A percentile compares a stretch with the other conserved stretches of the same genome.
phyloP scores from a whole-genome alignment of 2,888 invertebrate species.

The Lasioglossum villosulum region DNA sequence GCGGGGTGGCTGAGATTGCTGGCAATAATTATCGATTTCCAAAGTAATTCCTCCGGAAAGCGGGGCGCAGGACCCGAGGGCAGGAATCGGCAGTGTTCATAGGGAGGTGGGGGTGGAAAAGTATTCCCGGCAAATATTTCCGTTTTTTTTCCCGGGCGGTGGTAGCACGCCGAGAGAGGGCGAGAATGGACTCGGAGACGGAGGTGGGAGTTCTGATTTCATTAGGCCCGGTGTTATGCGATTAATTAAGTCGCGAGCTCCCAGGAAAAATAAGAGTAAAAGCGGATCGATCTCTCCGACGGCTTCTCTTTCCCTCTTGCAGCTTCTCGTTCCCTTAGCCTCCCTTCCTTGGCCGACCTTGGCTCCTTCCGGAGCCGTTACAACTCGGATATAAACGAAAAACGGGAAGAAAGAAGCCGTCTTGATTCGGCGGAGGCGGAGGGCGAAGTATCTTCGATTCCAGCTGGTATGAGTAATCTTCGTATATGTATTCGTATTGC shows the following conservation, averaged over 20 bases:
- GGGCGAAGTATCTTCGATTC: background rate
- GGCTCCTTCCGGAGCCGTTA: background rate
- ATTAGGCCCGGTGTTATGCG: slow-evolving; percentile 85
- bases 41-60: slow-evolving; percentile 59
- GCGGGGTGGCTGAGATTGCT: slow-evolving; percentile 15
- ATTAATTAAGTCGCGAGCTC: slow-evolving; percentile 84
- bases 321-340: slow-evolving; percentile 42
- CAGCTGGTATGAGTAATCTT: background rate
- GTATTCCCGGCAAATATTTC: slow-evolving; percentile 83
- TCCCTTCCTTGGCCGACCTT: slow-evolving; percentile 27
- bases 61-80: slow-evolving; percentile 48
- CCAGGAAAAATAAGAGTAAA: slow-evolving; percentile 81
- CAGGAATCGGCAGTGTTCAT: background rate
- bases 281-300: slow-evolving; percentile 64
- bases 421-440: slow-evolving; percentile 58
- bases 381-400: slow-evolving; percentile 43
- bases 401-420: slow-evolving; percentile 76
- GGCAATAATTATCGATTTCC: slow-evolving; percentile 67
- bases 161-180: slow-evolving; percentile 66
- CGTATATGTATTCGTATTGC: too few species aligned
- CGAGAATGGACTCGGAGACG: slow-evolving; percentile 68
- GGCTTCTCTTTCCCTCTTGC: slow-evolving; percentile 19
- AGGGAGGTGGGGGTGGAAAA: slow-evolving; percentile 70
- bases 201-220: slow-evolving; percentile 83
- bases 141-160: slow-evolving; percentile 69